Percentiles rank a stretch among this genome's conserved stretches.
These are phyloP conservation scores for Clarias batrachus DNA, from an alignment of 2,113 vertebrate genomes.

Conservation along the genomic window DNA sequence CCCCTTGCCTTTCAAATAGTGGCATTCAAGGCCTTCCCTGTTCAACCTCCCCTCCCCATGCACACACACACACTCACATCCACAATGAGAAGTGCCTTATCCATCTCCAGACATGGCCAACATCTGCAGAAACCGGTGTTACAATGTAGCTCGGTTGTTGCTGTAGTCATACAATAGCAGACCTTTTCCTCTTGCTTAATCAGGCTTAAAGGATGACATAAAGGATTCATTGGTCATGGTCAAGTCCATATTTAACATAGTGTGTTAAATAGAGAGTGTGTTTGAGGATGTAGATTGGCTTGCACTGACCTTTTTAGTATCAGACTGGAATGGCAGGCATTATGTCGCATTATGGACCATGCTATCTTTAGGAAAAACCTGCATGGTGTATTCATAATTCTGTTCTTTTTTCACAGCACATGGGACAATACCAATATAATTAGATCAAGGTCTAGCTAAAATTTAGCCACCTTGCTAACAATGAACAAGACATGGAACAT, in stretches of 20 bases:
- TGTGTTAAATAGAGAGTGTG: conserved; percentile 43
- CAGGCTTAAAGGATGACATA: conserved; percentile 57
- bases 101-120: conserved; percentile 52
- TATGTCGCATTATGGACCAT: not conserved
- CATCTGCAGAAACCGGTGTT: conserved; percentile 56
- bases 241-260: conserved; percentile 67
- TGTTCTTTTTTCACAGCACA: not conserved
- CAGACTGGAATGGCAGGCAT: conserved; percentile 9
- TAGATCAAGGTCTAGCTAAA: not conserved
- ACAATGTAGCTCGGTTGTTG: conserved; percentile 52
- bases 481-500: not conserved
- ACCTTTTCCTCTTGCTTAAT: conserved; percentile 61
- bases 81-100: conserved; percentile 57
- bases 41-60: conserved; percentile 19
- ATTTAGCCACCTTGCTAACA: not conserved
- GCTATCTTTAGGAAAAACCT: not conserved
- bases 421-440: not conserved
- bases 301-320: conserved; percentile 69
- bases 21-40: conserved; percentile 52
- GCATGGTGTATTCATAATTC: not conserved
- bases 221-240: conserved; percentile 61
- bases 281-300: conserved; percentile 62
- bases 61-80: not conserved
- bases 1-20: conserved; percentile 61
- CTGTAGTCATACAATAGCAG: conserved; percentile 58